A percentile compares a stretch with the other conserved stretches of the same genome.
These are phyloP conservation scores for Heliconius hewitsoni DNA, from an alignment of 1,140 invertebrate genomes.

Conservation along the genomic window DNA sequence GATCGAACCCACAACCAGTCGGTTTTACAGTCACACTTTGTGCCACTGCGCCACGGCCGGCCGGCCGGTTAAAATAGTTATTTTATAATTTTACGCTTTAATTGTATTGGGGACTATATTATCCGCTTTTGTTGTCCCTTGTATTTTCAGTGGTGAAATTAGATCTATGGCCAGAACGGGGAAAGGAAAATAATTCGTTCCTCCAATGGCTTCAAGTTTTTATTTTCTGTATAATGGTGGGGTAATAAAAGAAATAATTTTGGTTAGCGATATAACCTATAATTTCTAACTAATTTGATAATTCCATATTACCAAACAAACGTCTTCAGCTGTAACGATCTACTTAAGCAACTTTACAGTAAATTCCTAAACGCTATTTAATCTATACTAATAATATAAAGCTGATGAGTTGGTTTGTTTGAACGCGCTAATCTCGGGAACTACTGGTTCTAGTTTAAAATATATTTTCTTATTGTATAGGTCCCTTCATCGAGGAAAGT, in stretches of 20 bases:
- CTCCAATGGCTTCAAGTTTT: not conserved
- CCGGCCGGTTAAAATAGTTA: too few species aligned
- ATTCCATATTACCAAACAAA: not conserved
- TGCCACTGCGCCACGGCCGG: too few species aligned
- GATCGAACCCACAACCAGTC: too few species aligned
- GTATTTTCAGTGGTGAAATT: not conserved
- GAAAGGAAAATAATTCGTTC: not conserved
- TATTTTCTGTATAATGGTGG: not conserved
- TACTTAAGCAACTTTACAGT: constrained; percentile 1
- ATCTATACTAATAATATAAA: not conserved
- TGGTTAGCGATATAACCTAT: not conserved
- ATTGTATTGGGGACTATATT: too few species aligned
- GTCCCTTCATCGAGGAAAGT: too few species aligned
- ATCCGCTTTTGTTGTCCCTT: not conserved
- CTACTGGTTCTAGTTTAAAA: too few species aligned
- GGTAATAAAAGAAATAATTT: not conserved
- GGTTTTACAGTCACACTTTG: too few species aligned
- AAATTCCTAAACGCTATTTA: not conserved
- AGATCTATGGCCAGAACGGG: not conserved
- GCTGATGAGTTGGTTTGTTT: too few species aligned
- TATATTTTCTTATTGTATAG: too few species aligned
- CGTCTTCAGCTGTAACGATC: constrained; percentile 2
- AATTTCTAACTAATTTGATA: not conserved
- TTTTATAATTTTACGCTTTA: too few species aligned
- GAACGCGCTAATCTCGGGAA: too few species aligned